Evolutionary conservation across 2,113 vertebrate genomes (phyloP), one percentile per base, ranked within the genome.

Genomic region (Salvelinus namaycush): DNA sequence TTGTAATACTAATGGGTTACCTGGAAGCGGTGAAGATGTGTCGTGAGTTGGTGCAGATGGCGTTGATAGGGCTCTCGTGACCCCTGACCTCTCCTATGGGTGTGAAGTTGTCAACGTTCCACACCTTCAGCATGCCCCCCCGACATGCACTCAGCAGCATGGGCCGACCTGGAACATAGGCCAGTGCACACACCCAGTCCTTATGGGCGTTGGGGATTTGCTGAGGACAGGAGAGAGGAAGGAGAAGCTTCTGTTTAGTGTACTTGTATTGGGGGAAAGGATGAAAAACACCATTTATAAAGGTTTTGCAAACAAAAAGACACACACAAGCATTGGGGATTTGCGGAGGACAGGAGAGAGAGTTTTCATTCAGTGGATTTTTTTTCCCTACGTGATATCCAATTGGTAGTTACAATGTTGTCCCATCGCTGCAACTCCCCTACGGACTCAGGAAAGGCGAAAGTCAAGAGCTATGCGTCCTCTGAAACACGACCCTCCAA

Each of bases 161-260:
- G 82, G 96, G 95, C 11, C 97, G 94, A 2, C 95, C 94, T 0
- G 97, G 96, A 39, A 99, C 96, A 0, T 95, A 96, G 13, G 97
- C 97, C 91, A 99, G 93, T 3, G 97, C 96, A 7, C 97, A 98
- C 22, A 99, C 97, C 97, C 97, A 99, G 87, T 99, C 97, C 79
- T 98, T 98, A 87, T 99, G 97, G 8, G 97, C 96, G 0, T 97
- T 99, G 16, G 97, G 97, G 85, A 99, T 96, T 98, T 99, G 97
- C 97, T 99, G 92, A 2, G 20, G 39, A 70, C 9, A 24, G 57
- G 24, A 66, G n/a, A 66, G 51, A 51, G 70, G 51, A 49, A 3
- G 76, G 79, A 66, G 14, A 5, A 44, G 8, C 0, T 44, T 44
- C 9, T 44, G 39, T 3, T 44, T 2, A 11, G 39, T 44, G 9